These are phyloP conservation scores for Rhorus exstirpatorius DNA, from an alignment of 2,888 invertebrate species.

Conservation along the genomic window DNA sequence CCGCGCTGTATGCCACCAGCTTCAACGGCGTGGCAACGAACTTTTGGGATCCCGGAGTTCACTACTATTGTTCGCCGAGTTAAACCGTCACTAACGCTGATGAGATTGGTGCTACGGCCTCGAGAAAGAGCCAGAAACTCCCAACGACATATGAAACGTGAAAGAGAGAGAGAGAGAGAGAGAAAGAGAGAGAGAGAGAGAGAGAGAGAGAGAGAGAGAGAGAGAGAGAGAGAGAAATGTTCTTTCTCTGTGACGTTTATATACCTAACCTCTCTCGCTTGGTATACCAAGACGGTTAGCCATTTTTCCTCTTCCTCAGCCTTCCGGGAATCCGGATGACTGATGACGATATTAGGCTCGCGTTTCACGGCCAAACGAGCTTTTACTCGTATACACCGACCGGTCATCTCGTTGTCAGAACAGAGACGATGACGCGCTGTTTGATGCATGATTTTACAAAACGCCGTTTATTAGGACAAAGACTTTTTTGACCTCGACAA, in stretches of 20 bases:
- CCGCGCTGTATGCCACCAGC: conserved; percentile 63
- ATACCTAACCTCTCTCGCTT: conserved; percentile 40
- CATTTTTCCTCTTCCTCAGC: conserved; percentile 35
- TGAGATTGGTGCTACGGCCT: conserved; percentile 74
- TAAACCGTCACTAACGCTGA: conserved; percentile 80
- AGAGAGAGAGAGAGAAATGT: conserved; percentile 6
- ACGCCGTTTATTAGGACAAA: conserved; percentile 16
- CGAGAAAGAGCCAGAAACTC: conserved; percentile 40
- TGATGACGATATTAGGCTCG: conserved; percentile 76
- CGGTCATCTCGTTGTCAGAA: conserved; percentile 3
- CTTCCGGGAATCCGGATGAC: conserved; percentile 76
- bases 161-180: neutral
- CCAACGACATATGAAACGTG: conserved; percentile 28
- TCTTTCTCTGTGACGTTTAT: conserved; percentile 2
- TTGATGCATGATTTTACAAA: conserved; percentile 32
- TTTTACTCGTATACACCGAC: conserved; percentile 40
- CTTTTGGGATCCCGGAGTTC: conserved; percentile 38
- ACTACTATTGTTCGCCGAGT: conserved; percentile 75
- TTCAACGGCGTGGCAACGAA: conserved; percentile 48
- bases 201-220: conserved; percentile 16
- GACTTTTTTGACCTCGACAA: conserved; percentile 16
- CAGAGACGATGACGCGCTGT: neutral
- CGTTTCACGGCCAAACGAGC: conserved; percentile 62
- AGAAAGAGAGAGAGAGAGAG: conserved; percentile 1
- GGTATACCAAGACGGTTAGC: conserved; percentile 12